Base-by-base conservation (phyloP, 2,888 invertebrate species). In the Diogma glabrata region DNA sequence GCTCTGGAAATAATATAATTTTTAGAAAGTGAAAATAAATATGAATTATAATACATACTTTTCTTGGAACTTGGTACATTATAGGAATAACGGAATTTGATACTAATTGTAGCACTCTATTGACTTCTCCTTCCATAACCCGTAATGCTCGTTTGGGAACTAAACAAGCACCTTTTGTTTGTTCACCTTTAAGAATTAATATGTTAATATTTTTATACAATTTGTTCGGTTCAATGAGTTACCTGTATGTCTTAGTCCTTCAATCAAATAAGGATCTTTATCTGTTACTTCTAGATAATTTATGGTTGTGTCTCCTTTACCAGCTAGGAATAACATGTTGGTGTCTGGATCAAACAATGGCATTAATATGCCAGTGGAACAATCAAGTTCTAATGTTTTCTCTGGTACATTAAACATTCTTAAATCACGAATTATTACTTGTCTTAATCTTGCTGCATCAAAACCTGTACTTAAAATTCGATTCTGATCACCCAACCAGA, bases 111-210 rank as follows among this genome's bases (percentile, higher is more conserved):
- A 95, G 73, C 46, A 96, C 77, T 57, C 94, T 74, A 71, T 94
- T 92, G 4, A 96, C 95, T 72, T 96, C 96, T 1, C 93, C 94
- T 60, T 90, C 87, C 95, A 96, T 96, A n/a, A 95, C 91, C 60
- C 87, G 84, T 33, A 96, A 72, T 1, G 91, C 90, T 52, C 92
- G 75, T 72, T 96, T 96, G 6, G 94, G 91, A 46, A 94, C 86
- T 55, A 95, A 67, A 60, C 92, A 91, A 3, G 91, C 91, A 4
- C 95, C 95, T 66, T 94, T 93, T 0, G 92, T 92, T 69, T 95
- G 95, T 63, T 94, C 93, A n/a, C 91, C 81, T 73, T 49, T 46
- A n/a, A n/a, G n/a, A n/a, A n/a, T n/a, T n/a, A n/a, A n/a, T n/a
- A n/a, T n/a, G n/a, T n/a, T n/a, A n/a, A n/a, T 16, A 36, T 36